phyloP scores from a whole-genome alignment of 2,888 invertebrate genomes.

The Muschampia plurimacula region DNA sequence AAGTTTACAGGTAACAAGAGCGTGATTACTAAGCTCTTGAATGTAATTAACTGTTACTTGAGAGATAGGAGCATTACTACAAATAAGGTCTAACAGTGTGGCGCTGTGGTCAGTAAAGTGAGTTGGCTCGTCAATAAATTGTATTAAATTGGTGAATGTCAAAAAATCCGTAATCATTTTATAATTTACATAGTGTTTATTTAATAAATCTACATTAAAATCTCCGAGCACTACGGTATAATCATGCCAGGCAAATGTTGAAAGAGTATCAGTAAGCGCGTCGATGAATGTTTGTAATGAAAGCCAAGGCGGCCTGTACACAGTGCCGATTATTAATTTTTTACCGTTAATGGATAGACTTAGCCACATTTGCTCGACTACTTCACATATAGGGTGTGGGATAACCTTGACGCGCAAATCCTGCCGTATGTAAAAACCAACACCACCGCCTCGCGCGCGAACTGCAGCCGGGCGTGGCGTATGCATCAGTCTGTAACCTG shows the following conservation, averaged over 20 bases:
- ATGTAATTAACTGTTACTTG: constrained; percentile 15
- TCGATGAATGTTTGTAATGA: constrained; percentile 17
- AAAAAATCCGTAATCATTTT: constrained; percentile 14
- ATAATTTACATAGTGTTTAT: constrained; percentile 7
- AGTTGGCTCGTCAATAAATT: constrained; percentile 24
- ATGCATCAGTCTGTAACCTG: neutral
- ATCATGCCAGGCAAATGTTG: constrained; percentile 7
- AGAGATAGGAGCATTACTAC: constrained; percentile 24
- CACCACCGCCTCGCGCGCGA: neutral
- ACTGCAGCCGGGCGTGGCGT: neutral
- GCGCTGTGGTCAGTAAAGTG: constrained; percentile 21
- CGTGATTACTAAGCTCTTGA: neutral
- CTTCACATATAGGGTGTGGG: neutral
- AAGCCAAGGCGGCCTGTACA: constrained; percentile 39
- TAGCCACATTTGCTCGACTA: constrained; percentile 47
- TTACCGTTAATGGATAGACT: constrained; percentile 19
- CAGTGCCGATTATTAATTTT: constrained; percentile 32
- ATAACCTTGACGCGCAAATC: neutral
- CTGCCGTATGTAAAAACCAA: neutral
- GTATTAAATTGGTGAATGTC: constrained; percentile 17
- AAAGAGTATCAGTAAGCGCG: constrained; percentile 26
- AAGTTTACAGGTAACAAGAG: neutral
- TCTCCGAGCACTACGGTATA: constrained; percentile 17
- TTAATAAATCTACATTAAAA: constrained; percentile 24
- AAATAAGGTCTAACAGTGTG: constrained; percentile 43